Evolutionary conservation across 2,113 vertebrate species (phyloP).

Genomic region (Salvelinus fontinalis): DNA sequence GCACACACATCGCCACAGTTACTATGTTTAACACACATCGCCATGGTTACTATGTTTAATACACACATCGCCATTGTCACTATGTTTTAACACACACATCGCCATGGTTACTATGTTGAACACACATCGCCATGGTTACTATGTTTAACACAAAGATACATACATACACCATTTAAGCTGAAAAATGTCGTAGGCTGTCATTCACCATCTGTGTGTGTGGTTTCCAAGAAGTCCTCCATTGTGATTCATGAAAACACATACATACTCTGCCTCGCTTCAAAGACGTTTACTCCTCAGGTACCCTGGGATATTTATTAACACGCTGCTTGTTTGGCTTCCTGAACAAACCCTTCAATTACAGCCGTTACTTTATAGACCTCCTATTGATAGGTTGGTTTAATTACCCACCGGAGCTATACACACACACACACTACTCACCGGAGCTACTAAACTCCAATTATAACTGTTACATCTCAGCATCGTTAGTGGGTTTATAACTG

Average conservation of each 20-base stretch:
- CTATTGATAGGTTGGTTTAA: constrained; percentile 55
- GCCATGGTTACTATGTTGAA: too few species aligned
- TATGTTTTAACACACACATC: neutral
- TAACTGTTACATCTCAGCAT: constrained; percentile 37
- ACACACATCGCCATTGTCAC: too few species aligned
- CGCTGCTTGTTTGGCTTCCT: constrained; percentile 3
- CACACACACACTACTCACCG: too few species aligned
- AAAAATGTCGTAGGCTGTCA: too few species aligned
- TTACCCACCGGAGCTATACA: constrained; percentile 14
- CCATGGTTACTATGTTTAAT: too few species aligned
- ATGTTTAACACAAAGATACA: too few species aligned
- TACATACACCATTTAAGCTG: neutral
- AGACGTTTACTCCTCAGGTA: constrained; percentile 31
- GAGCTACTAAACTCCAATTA: constrained; percentile 40
- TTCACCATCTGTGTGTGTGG: too few species aligned
- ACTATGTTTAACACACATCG: too few species aligned
- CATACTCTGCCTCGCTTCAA: constrained; percentile 19
- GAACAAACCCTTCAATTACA: constrained; percentile 51
- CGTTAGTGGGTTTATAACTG: constrained; percentile 46
- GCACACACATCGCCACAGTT: too few species aligned
- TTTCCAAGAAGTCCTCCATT: too few species aligned
- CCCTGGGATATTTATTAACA: constrained; percentile 21
- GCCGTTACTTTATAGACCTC: constrained; percentile 44
- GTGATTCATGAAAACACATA: neutral
- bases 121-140: too few species aligned